These are phyloP conservation scores for Mercenaria mercenaria DNA, from an alignment of 1,140 invertebrate genomes.

Conservation along the genomic window DNA sequence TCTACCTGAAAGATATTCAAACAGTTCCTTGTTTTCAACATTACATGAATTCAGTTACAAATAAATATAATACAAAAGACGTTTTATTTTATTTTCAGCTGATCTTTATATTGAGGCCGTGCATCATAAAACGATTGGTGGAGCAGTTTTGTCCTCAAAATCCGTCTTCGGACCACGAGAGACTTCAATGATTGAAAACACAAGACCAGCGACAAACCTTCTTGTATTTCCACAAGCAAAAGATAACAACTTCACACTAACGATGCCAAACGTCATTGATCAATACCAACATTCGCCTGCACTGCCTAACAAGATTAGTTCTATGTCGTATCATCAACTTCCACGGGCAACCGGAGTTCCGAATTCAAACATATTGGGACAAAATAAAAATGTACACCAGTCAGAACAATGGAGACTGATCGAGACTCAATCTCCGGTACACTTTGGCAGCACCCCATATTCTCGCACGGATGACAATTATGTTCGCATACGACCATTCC, in stretches of 20 bases:
- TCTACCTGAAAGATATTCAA: too few species aligned
- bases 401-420: too few species aligned
- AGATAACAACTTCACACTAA: slow-evolving; percentile 17
- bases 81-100: too few species aligned
- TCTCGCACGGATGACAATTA: neutral
- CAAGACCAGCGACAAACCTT: slow-evolving; percentile 15
- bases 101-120: slow-evolving; percentile 44
- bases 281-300: neutral
- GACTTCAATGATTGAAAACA: slow-evolving; percentile 5
- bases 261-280: neutral
- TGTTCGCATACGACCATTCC: neutral
- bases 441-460: too few species aligned
- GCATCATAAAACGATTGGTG: slow-evolving; percentile 24
- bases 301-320: neutral
- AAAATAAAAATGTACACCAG: neutral
- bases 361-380: neutral
- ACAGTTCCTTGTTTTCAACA: too few species aligned
- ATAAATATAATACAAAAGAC: too few species aligned
- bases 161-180: neutral
- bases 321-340: neutral
- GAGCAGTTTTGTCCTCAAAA: neutral
- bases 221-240: slow-evolving; percentile 26
- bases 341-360: neutral
- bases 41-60: too few species aligned
- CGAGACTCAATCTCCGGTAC: too few species aligned